Conservation (phyloP, 2,113 vertebrate species). For the Parus major region DNA sequence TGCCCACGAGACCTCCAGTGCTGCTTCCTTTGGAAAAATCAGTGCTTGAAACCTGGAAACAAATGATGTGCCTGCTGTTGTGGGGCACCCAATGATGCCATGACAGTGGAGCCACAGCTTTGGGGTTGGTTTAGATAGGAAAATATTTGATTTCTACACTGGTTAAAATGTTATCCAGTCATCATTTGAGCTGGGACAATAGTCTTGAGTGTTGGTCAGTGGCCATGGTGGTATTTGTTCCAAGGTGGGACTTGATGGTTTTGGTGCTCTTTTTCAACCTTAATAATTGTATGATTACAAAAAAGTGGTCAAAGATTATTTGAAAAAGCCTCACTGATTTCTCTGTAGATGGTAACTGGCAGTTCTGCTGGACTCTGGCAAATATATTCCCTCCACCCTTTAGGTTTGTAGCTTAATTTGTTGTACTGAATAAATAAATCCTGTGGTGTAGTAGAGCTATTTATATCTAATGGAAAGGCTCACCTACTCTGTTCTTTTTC, state of each 20-base stretch:
- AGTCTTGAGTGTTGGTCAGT: background rate
- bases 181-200: background rate
- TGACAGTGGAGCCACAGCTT: background rate
- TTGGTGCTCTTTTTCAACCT: background rate
- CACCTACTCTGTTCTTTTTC: background rate
- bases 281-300: background rate
- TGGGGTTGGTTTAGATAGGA: background rate
- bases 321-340: background rate
- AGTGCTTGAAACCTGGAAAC: background rate
- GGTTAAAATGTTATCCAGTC: background rate
- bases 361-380: background rate
- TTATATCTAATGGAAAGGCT: background rate
- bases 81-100: background rate
- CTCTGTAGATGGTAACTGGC: background rate
- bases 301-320: background rate
- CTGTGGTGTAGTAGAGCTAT: background rate
- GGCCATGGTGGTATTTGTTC: background rate
- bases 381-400: background rate
- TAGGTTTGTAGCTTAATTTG: background rate
- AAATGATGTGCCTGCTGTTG: background rate
- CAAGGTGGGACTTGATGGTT: background rate
- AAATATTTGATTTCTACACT: fast-evolving
- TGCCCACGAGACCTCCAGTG: background rate
- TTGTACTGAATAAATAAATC: background rate
- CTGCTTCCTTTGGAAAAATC: background rate